Evolutionary conservation across 35 echinoderm and acorn worm species (phyloP).

Genomic region (Apostichopus japonicus): DNA sequence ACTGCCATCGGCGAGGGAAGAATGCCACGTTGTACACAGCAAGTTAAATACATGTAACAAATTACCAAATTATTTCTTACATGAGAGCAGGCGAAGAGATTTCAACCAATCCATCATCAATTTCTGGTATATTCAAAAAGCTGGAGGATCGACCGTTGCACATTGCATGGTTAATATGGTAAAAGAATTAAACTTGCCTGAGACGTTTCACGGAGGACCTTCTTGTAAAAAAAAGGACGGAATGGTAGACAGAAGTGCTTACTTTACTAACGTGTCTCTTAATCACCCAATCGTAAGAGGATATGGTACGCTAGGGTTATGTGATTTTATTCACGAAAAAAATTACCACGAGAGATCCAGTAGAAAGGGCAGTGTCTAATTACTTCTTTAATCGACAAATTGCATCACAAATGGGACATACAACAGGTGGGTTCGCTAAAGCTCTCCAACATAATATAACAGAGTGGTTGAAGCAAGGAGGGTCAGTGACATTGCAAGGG

Average conservation of each 20-base stretch:
- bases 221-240: no score
- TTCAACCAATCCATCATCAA: not conserved
- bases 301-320: not conserved
- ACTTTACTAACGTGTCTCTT: no score
- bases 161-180: not conserved
- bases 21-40: not conserved
- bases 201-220: no score
- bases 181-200: no score
- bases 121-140: conserved; percentile 18
- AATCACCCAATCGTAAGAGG: no score
- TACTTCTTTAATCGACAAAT: conserved; percentile 13
- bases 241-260: no score
- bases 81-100: not conserved
- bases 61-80: conserved; percentile 18
- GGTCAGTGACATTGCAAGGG: no score
- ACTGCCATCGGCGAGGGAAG: no score
- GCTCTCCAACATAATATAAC: not conserved
- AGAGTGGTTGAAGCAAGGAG: no score
- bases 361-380: conserved; percentile 5
- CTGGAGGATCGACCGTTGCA: not conserved
- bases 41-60: conserved; percentile 4
- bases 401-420: not conserved
- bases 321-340: conserved; percentile 24
- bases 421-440: not conserved
- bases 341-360: not conserved